These are phyloP conservation scores for Willisornis vidua DNA, from an alignment of 2,113 vertebrate genomes.

Conservation along the genomic window DNA sequence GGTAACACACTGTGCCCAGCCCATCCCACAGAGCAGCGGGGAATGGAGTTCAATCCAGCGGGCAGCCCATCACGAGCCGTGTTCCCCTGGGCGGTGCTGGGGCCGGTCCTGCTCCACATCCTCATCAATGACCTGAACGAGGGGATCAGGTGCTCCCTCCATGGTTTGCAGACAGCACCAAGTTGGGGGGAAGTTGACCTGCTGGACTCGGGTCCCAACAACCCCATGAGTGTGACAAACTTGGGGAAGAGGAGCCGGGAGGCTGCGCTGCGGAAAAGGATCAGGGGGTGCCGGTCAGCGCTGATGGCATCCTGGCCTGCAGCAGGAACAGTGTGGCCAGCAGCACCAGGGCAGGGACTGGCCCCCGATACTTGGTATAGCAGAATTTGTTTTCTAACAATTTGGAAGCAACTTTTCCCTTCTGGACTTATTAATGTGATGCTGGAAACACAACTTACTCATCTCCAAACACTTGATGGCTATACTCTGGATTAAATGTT, in stretches of 20 bases:
- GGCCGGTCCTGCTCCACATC: background rate
- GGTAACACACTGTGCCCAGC: too few species aligned
- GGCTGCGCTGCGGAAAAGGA: background rate
- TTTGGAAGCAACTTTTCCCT: background rate
- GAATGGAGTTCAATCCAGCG: background rate
- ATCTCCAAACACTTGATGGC: conserved; percentile 96
- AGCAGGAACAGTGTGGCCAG: background rate
- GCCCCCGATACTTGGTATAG: background rate
- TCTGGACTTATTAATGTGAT: background rate
- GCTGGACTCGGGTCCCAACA: background rate
- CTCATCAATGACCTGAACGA: background rate
- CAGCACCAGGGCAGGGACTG: background rate
- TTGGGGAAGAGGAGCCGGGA: background rate
- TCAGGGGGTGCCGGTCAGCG: too few species aligned
- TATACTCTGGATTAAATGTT: conserved; percentile 95
- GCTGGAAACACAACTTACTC: conserved; percentile 84
- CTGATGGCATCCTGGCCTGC: background rate
- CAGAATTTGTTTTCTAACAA: background rate
- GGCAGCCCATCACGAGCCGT: background rate
- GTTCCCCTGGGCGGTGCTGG: background rate
- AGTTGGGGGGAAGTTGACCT: background rate
- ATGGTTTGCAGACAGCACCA: background rate
- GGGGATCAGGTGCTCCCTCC: background rate
- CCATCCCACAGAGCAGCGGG: background rate
- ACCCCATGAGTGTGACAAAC: background rate